Percentiles rank a stretch among this genome's conserved stretches.
Evolutionary conservation across 1,140 invertebrate genomes (phyloP).

Genomic region (Belonocnema kinseyi): DNA sequence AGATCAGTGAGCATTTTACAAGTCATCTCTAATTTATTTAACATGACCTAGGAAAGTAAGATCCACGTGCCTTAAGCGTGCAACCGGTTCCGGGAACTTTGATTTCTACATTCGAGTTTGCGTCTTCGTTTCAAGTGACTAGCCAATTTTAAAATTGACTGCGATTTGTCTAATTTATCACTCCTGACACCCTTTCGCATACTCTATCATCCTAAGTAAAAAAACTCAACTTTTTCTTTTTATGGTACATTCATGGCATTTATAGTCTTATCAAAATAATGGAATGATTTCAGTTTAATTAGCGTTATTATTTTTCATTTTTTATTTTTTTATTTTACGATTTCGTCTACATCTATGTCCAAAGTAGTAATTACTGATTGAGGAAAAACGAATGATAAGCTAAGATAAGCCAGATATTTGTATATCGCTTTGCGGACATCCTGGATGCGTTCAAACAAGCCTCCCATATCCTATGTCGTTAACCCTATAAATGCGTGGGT

Average conservation of each 20-base stretch:
- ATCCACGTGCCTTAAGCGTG: neutral
- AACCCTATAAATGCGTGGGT: constrained; percentile 60
- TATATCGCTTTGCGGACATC: constrained; percentile 63
- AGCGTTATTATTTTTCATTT: too few species aligned
- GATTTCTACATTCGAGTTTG: too few species aligned
- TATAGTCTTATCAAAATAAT: too few species aligned
- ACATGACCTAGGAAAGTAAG: neutral
- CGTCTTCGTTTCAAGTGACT: neutral
- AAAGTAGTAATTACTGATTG: neutral
- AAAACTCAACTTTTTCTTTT: neutral
- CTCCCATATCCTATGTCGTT: constrained; percentile 54
- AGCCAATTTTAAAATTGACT: constrained; percentile 5
- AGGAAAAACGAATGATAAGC: neutral
- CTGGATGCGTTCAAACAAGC: constrained; percentile 50
- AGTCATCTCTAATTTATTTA: too few species aligned
- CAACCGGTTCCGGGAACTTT: neutral
- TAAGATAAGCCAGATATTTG: constrained; percentile 55
- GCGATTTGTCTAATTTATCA: neutral
- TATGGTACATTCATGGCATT: too few species aligned
- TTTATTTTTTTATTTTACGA: neutral
- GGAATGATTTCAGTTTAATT: too few species aligned
- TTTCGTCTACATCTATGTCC: neutral
- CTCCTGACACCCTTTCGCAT: neutral
- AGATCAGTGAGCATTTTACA: too few species aligned
- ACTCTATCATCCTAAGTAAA: neutral